These are phyloP conservation scores for Pseudococcus jackbeardsleyi DNA, from an alignment of 2,888 invertebrate genomes.

Conservation along the genomic window DNA sequence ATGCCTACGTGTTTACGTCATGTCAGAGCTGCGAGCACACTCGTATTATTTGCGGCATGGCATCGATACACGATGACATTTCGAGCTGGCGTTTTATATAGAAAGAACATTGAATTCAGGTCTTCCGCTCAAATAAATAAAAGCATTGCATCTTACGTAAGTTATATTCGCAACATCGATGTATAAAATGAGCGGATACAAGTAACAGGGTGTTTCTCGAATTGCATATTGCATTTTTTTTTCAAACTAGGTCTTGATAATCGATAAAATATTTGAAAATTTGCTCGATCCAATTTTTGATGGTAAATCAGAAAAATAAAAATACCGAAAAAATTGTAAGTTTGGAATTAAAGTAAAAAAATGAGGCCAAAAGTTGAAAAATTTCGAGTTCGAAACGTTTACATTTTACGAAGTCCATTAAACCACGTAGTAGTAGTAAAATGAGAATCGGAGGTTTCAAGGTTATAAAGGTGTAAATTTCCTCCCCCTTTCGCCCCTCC, in stretches of 20 bases:
- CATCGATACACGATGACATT: conserved; percentile 41
- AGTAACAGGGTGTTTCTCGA: neutral
- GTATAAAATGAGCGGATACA: neutral
- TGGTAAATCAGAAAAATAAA: neutral
- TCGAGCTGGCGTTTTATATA: neutral
- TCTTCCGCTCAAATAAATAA: conserved; percentile 47
- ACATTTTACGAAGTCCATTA: neutral
- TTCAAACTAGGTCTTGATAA: conserved; percentile 7
- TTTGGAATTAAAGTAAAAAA: neutral
- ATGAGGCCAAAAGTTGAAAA: neutral
- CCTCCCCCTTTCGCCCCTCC: neutral
- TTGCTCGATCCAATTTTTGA: neutral
- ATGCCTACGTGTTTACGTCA: conserved; percentile 37
- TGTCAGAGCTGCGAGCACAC: neutral
- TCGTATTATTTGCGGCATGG: conserved; percentile 18
- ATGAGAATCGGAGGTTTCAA: neutral
- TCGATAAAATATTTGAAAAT: conserved; percentile 3
- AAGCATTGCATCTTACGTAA: conserved; percentile 17
- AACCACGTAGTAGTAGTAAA: neutral
- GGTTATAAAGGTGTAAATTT: conserved; percentile 25
- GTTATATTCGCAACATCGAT: neutral
- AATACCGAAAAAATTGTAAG: neutral
- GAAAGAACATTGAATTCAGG: conserved; percentile 29
- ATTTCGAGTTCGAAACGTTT: conserved; percentile 11
- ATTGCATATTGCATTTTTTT: neutral